These are phyloP conservation scores for Catocala fraxini DNA, from an alignment of 2,888 invertebrate species.

Conservation along the genomic window DNA sequence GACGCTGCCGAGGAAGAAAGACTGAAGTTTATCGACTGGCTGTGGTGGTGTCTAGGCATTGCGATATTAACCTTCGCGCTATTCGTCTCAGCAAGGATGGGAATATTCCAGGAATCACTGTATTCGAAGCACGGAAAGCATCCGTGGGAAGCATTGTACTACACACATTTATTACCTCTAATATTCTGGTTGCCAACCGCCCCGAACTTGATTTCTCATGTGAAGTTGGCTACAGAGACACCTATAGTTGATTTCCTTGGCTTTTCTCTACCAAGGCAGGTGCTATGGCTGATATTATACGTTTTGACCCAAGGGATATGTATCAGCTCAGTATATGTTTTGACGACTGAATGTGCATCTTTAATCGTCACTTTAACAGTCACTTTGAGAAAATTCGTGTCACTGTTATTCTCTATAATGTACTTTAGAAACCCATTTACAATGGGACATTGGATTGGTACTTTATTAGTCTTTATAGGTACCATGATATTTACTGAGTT, in stretches of 20 bases:
- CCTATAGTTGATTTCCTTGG: constrained; percentile 89
- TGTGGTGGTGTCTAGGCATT: constrained; percentile 92
- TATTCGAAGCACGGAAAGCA: constrained; percentile 96
- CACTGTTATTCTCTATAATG: constrained; percentile 97
- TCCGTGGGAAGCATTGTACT: constrained; percentile 95
- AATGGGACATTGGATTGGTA: constrained; percentile 96
- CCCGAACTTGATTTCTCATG: constrained; percentile 92
- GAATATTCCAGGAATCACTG: constrained; percentile 96
- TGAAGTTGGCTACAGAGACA: constrained; percentile 90
- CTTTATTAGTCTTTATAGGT: constrained; percentile 95
- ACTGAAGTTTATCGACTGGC: constrained; percentile 80
- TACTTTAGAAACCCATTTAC: constrained; percentile 99
- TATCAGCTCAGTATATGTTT: constrained; percentile 97
- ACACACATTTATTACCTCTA: constrained; percentile 96
- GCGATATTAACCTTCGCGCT: constrained; percentile 94
- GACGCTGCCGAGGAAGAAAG: constrained; percentile 77
- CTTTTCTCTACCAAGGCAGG: constrained; percentile 90
- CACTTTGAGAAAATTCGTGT: constrained; percentile 98
- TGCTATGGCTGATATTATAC: constrained; percentile 93
- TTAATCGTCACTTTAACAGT: constrained; percentile 98
- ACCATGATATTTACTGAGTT: constrained; percentile 97
- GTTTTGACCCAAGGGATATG: constrained; percentile 96
- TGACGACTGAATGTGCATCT: constrained; percentile 98
- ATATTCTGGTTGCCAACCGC: constrained; percentile 95
- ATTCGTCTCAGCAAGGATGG: constrained; percentile 97